Evolutionary conservation across 2,888 invertebrate species (phyloP).

Genomic region (Lobophora halterata): DNA sequence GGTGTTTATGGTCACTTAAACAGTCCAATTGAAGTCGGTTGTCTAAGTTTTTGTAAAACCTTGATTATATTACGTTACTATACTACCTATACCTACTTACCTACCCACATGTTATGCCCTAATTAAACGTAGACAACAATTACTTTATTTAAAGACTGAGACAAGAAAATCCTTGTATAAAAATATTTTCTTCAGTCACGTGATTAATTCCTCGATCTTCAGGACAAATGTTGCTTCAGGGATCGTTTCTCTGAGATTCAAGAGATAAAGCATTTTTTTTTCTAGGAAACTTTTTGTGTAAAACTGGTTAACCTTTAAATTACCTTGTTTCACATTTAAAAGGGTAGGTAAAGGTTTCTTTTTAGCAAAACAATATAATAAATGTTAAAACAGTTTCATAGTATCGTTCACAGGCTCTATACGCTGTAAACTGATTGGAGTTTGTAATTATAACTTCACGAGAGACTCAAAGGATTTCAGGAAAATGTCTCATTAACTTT

Average conservation of each 20-base stretch:
- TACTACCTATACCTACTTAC: too few species aligned
- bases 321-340: constrained; percentile 6
- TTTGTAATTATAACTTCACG: constrained; percentile 19
- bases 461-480: constrained; percentile 20
- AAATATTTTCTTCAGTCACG: constrained; percentile 22
- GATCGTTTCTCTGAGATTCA: constrained; percentile 12
- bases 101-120: too few species aligned
- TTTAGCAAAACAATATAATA: constrained; percentile 3
- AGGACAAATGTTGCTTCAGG: constrained; percentile 20
- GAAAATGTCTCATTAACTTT: constrained; percentile 22
- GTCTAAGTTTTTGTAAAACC: too few species aligned
- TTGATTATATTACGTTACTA: too few species aligned
- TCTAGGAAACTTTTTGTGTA: too few species aligned
- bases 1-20: too few species aligned
- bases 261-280: constrained; percentile 9
- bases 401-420: constrained; percentile 5
- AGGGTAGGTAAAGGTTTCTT: constrained; percentile 7
- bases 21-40: too few species aligned
- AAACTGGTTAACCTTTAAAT: too few species aligned
- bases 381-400: constrained; percentile 2
- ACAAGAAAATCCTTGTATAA: constrained; percentile 11
- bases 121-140: constrained; percentile 12
- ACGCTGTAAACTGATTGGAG: constrained; percentile 11
- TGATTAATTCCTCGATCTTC: constrained; percentile 22
- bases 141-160: constrained; percentile 16